These are phyloP conservation scores for Miichthys miiuy DNA, from an alignment of 2,797 vertebrate species.

Conservation along the genomic window DNA sequence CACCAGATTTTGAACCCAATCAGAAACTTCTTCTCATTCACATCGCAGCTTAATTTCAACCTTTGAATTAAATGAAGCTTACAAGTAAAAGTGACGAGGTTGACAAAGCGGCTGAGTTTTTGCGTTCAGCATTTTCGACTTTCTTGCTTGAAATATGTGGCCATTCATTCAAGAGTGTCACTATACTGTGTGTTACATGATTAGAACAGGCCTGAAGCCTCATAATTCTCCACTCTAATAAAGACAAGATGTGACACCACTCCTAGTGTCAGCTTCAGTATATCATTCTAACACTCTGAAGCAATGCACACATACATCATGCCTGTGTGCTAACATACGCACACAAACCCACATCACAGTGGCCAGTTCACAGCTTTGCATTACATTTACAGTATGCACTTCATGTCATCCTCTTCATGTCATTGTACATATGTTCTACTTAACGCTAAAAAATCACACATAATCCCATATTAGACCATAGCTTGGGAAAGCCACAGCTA, in stretches of 20 bases:
- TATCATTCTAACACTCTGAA: constrained; percentile 33
- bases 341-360: not conserved
- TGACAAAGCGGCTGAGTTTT: not conserved
- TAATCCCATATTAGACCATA: constrained; percentile 4
- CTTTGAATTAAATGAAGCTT: not conserved
- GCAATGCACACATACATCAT: not conserved
- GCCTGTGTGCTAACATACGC: not conserved
- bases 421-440: constrained; percentile 4
- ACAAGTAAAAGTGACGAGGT: not conserved
- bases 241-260: constrained; percentile 44
- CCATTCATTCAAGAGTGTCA: not conserved
- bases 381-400: too few species aligned
- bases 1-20: not conserved
- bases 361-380: not conserved
- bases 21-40: constrained; percentile 1
- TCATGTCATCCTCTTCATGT: constrained; percentile 1
- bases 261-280: constrained; percentile 37
- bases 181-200: constrained; percentile 32
- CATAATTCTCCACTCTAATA: constrained; percentile 53
- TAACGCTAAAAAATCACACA: not conserved
- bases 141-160: constrained; percentile 15
- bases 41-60: not conserved
- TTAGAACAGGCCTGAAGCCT: constrained; percentile 43
- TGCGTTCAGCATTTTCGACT: not conserved
- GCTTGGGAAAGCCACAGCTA: not conserved